Evolutionary conservation across 2,888 invertebrate genomes (phyloP), one percentile per base, ranked within the genome.

Genomic region (Diplazon laetatorius): DNA sequence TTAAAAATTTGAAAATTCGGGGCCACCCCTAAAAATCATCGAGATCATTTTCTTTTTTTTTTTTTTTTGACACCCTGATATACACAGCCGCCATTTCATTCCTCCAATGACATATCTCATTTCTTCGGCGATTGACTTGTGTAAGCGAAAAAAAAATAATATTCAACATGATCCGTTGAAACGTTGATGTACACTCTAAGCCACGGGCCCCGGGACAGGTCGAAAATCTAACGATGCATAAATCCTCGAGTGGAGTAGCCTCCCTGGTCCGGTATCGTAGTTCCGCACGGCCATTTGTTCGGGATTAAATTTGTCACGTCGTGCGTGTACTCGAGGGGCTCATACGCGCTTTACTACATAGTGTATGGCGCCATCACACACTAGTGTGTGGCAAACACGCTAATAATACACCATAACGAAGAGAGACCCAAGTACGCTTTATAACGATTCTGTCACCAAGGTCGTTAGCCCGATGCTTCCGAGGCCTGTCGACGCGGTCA

Each of bases 151-250:
- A n/a, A n/a, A 30, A 52, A 52, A 52, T 52, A 52, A 25, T 52
- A 52, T 14, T 30, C n/a, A n/a, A n/a, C n/a, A n/a, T n/a, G n/a
- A n/a, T n/a, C n/a, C n/a, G n/a, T n/a, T n/a, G n/a, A n/a, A n/a
- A n/a, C n/a, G n/a, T n/a, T n/a, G n/a, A n/a, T n/a, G n/a, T n/a
- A n/a, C n/a, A n/a, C n/a, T n/a, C n/a, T n/a, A n/a, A n/a, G n/a
- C n/a, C n/a, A n/a, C n/a, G n/a, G n/a, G n/a, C n/a, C n/a, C 52
- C 63, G n/a, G 20, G 57, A 73, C 35, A 46, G 63, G 74, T 69
- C 69, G n/a, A 65, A 78, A 78, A 69, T 57, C 63, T 78, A 78
- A 78, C 74, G 73, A 78, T 78, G 73, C 74, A 78, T 78, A 74
- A 78, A 74, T 78, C 78, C 78, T 78, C 74, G 60, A 60, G 16